phyloP scores from a whole-genome alignment of 2,113 vertebrate species.

The Pica pica region DNA sequence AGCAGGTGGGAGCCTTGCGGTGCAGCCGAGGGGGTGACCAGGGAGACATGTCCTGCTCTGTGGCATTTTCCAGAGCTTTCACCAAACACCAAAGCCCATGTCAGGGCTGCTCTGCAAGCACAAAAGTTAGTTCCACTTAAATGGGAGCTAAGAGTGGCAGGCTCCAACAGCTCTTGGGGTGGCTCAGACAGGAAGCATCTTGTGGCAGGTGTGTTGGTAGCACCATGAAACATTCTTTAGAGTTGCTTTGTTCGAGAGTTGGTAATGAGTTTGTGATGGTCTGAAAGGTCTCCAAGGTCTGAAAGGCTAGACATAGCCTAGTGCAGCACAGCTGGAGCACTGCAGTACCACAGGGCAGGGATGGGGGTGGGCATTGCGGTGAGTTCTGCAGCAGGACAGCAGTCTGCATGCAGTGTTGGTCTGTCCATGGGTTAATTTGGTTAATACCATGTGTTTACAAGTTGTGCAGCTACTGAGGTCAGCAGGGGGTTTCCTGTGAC shows the following conservation, averaged over 20 bases:
- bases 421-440: background rate
- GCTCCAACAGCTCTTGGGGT: background rate
- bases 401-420: background rate
- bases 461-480: background rate
- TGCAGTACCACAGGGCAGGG: rapidly evolving
- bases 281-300: background rate
- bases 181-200: background rate
- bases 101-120: background rate
- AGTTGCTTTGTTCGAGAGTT: background rate
- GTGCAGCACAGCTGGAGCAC: background rate
- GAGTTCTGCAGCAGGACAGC: background rate
- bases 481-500: background rate
- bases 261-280: background rate
- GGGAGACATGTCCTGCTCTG: background rate
- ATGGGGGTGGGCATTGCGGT: rapidly evolving
- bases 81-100: background rate
- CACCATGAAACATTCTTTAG: background rate
- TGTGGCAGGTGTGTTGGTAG: background rate
- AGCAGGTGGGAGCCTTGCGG: background rate
- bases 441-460: background rate
- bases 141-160: background rate
- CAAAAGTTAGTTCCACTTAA: background rate
- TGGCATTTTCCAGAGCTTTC: background rate
- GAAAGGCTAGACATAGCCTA: background rate
- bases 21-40: background rate